Conservation (phyloP, 2,888 invertebrate genomes). For the Orchesella flavescens region DNA sequence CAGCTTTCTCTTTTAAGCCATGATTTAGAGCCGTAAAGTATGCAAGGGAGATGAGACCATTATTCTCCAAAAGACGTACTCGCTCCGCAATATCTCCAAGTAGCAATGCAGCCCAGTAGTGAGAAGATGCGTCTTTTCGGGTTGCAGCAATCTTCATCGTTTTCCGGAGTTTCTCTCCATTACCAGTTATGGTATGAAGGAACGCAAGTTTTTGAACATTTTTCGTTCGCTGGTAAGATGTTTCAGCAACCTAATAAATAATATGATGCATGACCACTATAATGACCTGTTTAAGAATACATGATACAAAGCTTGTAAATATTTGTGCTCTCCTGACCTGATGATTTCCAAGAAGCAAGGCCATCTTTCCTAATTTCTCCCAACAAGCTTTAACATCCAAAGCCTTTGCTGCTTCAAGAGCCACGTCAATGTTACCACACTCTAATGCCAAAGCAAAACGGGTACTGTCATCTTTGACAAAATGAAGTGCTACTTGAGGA, state of each 20-base stretch:
- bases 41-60: slow-evolving; percentile 84
- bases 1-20: slow-evolving; percentile 87
- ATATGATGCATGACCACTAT: slow-evolving; percentile 27
- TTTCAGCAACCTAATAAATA: slow-evolving; percentile 86
- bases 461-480: slow-evolving; percentile 99
- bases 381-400: slow-evolving; percentile 95
- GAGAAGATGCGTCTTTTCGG: slow-evolving; percentile 95
- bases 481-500: slow-evolving; percentile 98
- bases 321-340: slow-evolving; percentile 77
- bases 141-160: slow-evolving; percentile 99
- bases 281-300: too few species aligned
- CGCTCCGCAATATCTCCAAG: slow-evolving; percentile 94
- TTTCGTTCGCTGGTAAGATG: slow-evolving; percentile 99
- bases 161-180: slow-evolving; percentile 95
- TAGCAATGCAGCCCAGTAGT: slow-evolving; percentile 94
- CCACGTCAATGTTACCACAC: slow-evolving; percentile 98
- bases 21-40: slow-evolving; percentile 96
- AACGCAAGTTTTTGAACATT: slow-evolving; percentile 99
- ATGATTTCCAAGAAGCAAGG: slow-evolving; percentile 93
- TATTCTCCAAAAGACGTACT: slow-evolving; percentile 83
- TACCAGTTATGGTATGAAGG: slow-evolving; percentile 97
- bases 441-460: slow-evolving; percentile 95
- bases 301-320: too few species aligned
- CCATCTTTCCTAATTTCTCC: slow-evolving; percentile 95
- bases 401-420: slow-evolving; percentile 94